Evolutionary conservation across 2,113 vertebrate genomes (phyloP), one percentile per base, ranked within the genome.

Genomic region (Otocyon megalotis): DNA sequence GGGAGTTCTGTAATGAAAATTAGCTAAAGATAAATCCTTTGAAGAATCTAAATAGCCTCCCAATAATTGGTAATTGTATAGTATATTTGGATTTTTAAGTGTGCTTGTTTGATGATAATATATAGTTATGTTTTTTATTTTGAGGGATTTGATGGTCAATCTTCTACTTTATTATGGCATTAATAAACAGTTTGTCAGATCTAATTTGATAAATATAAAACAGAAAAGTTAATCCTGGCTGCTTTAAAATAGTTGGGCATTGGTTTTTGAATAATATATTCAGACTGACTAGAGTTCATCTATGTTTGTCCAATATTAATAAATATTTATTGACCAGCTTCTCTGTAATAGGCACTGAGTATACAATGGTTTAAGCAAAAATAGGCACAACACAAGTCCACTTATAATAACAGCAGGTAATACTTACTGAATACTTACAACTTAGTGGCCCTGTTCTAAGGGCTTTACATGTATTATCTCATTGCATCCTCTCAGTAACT

Each of bases 51-150:
- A 87, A 81, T 58, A 65, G 81, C 3, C 35, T 76, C 53, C 11
- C 30, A 85, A 35, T 84, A 67, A 88, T 77, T 60, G 30, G 16
- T 79, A 87, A 83, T 30, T 62, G 8, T 72, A 74, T 28, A 84
- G 60, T 71, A 88, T 12, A 74, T 88, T 92, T 97, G 58, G 43
- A 65, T 76, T 81, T 94, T 82, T 60, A 72, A 32, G 50, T 83
- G 43, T 84, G 17, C 94, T 77, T 83, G 37, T 67, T 97, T 80
- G 60, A 60, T 48, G 62, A 54, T 62, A 93, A 79, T 54, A n/a
- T 72, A 32, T 8, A 60, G 58, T 22, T 93, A 50, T 10, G 32
- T 74, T 83, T 83, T 90, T 96, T 37, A 85, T 82, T 97, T 94
- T 89, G 12, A 96, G 80, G 65, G n/a, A 91, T 76, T 92, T 71